phyloP scores from a whole-genome alignment of 2,888 invertebrate genomes.

The Microctonus hyperodae region DNA sequence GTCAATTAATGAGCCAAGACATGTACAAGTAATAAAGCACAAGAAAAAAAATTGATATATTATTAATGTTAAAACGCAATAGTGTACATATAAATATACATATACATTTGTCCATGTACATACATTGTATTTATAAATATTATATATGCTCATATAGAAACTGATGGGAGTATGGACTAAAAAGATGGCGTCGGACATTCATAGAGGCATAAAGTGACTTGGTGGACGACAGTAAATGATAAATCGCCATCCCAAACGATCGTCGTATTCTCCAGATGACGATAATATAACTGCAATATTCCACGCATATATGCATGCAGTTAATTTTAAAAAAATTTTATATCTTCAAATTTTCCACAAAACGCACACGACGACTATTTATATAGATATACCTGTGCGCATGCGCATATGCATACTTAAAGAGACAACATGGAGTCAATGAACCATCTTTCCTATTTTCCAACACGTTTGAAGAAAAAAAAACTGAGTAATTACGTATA shows the following conservation, averaged over 20 bases:
- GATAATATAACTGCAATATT: not conserved
- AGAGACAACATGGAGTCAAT: not conserved
- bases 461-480: not conserved
- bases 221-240: constrained; percentile 6
- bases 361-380: no score
- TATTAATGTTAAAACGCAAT: no score
- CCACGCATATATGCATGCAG: not conserved
- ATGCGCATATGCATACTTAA: no score
- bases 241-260: constrained; percentile 2
- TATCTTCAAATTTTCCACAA: no score
- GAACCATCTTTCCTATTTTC: not conserved
- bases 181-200: not conserved
- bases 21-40: not conserved
- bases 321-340: not conserved
- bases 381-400: no score
- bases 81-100: no score
- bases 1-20: constrained; percentile 3
- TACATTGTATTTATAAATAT: no score
- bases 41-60: no score
- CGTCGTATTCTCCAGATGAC: constrained; percentile 4
- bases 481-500: not conserved
- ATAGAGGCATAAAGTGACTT: constrained; percentile 12
- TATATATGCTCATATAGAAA: no score
- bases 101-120: no score
- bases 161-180: no score